These are phyloP conservation scores for Polydrusus pterygomalis DNA, from an alignment of 2,888 invertebrate genomes.

Conservation along the genomic window DNA sequence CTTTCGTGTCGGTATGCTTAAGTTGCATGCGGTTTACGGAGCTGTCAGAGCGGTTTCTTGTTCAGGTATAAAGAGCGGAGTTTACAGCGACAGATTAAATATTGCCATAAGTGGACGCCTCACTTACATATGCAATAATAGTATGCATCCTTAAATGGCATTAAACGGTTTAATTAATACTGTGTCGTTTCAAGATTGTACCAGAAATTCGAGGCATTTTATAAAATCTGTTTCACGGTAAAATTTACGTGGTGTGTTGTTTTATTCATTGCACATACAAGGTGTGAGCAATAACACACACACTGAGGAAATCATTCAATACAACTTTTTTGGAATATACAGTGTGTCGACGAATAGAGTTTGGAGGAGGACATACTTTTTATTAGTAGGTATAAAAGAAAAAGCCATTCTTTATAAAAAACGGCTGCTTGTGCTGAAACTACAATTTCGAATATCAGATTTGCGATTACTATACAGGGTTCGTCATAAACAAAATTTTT, in stretches of 20 bases:
- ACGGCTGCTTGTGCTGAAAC: too few species aligned
- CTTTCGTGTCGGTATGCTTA: slow-evolving; percentile 28
- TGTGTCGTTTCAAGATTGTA: neutral
- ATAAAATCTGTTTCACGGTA: neutral
- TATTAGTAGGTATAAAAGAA: too few species aligned
- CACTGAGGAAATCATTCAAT: too few species aligned
- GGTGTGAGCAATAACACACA: neutral
- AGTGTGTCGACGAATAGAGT: too few species aligned
- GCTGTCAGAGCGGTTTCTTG: slow-evolving; percentile 16
- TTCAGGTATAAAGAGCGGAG: slow-evolving; percentile 16
- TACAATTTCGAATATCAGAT: too few species aligned
- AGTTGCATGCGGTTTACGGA: slow-evolving; percentile 20
- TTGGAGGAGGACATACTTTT: too few species aligned
- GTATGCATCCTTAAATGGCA: slow-evolving; percentile 14
- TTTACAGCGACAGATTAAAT: slow-evolving; percentile 18
- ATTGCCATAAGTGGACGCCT: slow-evolving; percentile 25
- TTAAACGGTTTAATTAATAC: slow-evolving; percentile 14
- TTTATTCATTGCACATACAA: too few species aligned
- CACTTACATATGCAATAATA: slow-evolving; percentile 13
- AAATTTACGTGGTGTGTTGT: too few species aligned
- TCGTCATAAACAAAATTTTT: too few species aligned
- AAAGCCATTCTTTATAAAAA: too few species aligned
- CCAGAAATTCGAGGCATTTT: neutral
- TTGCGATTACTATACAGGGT: too few species aligned
- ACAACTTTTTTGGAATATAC: too few species aligned